These are phyloP conservation scores for Platorchestia sp. DNA, from an alignment of 1,140 invertebrate species.

Conservation along the genomic window DNA sequence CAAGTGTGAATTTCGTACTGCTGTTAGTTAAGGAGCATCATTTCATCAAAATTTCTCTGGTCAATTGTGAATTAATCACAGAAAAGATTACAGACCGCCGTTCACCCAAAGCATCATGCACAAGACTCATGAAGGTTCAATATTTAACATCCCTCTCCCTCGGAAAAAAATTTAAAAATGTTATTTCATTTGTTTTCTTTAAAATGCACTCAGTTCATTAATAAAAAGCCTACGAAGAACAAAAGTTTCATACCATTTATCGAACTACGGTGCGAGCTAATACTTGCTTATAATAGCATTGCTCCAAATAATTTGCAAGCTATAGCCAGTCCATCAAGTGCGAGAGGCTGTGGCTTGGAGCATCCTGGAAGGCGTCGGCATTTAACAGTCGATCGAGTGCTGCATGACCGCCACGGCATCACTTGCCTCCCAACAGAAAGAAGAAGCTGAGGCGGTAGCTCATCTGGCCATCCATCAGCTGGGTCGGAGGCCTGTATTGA, in stretches of 20 bases:
- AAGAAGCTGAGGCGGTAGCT: conserved; percentile 14
- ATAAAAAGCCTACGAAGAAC: not conserved
- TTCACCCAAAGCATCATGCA: too few species aligned
- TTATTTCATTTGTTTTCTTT: too few species aligned
- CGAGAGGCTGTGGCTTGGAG: not conserved
- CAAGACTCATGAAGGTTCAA: too few species aligned
- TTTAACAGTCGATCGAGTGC: not conserved
- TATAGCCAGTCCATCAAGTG: not conserved
- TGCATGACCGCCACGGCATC: not conserved
- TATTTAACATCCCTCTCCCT: too few species aligned
- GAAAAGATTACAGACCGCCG: too few species aligned
- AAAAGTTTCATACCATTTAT: not conserved
- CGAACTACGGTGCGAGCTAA: not conserved
- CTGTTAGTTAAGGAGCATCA: too few species aligned
- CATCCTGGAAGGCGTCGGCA: not conserved
- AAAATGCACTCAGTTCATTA: too few species aligned
- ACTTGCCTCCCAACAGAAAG: conserved; percentile 6
- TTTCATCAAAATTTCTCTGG: too few species aligned
- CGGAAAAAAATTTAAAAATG: too few species aligned
- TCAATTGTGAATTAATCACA: too few species aligned
- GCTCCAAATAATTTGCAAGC: not conserved
- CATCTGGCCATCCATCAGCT: conserved; percentile 48
- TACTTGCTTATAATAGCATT: not conserved
- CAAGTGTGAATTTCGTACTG: too few species aligned
- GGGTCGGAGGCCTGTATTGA: conserved; percentile 33